Base-by-base conservation (phyloP, 2,113 vertebrate genomes). In the Plestiodon gilberti region DNA sequence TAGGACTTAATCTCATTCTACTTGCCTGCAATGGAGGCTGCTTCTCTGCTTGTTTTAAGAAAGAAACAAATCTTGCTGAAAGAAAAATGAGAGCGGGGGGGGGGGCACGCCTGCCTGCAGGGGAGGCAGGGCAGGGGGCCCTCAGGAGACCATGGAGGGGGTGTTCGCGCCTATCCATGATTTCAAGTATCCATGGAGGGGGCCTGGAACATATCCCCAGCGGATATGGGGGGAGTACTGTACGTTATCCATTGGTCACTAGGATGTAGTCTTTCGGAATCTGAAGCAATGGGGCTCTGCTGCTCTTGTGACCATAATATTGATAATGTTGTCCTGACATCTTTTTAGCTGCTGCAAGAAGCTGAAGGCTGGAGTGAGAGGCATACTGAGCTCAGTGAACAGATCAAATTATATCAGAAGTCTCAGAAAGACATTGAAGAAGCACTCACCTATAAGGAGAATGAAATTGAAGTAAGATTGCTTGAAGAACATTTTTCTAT, bases 361-460 rank as follows among this genome's bases (percentile, higher is more conserved):
- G 97, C 98, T 18, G 97, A 98, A 90, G 95, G 95, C 61, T 99
- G 98, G 98, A 98, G 97, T 77, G 97, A 97, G 90, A 97, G 97
- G 88, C 97, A 99, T 64, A 93, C 94, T 52, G 96, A 98, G 38
- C 97, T 99, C 90, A 97, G 90, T 8, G 98, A 99, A 84, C 96
- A 98, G 91, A 98, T 99, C 86, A 97, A 95, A 83, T 95, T 97
- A 65, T 98, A 97, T 85, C 97, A 98, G 86, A 98, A 97, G 89
- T 96, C 97, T 79, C 97, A 98, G 93, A 98, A 98, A 78, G 98
- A 99, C 78, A 88, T 98, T 90, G 98, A 99, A 93, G 97, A 97
- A 91, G 95, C 97, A 0, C 96, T 99, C 40, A 97, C 96, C 85
- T 97, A 98, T 85, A 99, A 98, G 92, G 98, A 99, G 85, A 98